Base-by-base conservation (phyloP, 2,888 invertebrate species). In the Xestia rhomboidea region DNA sequence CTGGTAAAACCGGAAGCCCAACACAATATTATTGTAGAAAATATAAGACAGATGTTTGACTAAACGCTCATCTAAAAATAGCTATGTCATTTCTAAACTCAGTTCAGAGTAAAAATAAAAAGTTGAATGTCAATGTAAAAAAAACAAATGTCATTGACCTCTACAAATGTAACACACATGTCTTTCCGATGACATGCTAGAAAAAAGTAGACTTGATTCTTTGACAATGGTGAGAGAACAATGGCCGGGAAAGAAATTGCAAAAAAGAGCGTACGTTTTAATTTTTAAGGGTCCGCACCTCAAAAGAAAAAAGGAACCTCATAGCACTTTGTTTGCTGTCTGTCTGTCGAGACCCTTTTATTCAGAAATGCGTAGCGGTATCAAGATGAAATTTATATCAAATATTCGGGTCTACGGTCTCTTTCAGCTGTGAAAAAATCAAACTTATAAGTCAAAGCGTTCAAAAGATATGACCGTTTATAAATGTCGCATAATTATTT, bases 71-170 rank as follows among this genome's bases (percentile, higher is more conserved):
- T 46, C 57, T 34, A 34, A 38, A 64, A 69, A 78, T 68, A 80
- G 27, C 44, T 30, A 24, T 46, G 68, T 27, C 24, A 66, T 66
- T 49, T 64, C 18, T 46, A 63, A 64, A 64, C 18, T 0, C 11
- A n/a, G n/a, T 15, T 44, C 79, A 3, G 63, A 44, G 34, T 44
- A 51, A 41, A 46, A 75, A 81, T 62, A 62, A 81, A 63, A 18
- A 83, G 18, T 57, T 57, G 63, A 83, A 80, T 80, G 79, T 78
- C 83, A 78, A 27, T 46, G 63, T 34, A 64, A 51, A 81, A 81
- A 80, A 64, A 27, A 21, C 3, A 6, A 54, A 68, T 49, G 81
- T 84, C 79, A 71, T 0, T 71, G 81, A 84, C 70, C 84, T 46
- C n/a, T 5, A 24, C 5, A 13, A 49, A 34, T 57, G 44, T 75